phyloP scores from a whole-genome alignment of 1,140 invertebrate genomes.

The Brachionus angularis region DNA sequence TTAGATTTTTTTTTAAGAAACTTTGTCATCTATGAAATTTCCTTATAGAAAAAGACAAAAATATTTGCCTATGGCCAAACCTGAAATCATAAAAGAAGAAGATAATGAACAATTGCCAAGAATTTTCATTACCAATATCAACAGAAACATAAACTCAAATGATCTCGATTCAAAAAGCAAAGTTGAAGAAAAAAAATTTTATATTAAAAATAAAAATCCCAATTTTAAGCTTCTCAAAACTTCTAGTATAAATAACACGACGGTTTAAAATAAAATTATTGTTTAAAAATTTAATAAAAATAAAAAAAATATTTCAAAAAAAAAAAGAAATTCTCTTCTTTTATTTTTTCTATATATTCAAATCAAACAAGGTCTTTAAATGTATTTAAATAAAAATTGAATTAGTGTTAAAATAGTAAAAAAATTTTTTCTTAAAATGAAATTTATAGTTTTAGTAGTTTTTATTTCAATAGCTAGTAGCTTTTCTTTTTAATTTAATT shows the following conservation, averaged over 20 bases:
- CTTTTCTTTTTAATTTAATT: background rate
- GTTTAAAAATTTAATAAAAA: no score
- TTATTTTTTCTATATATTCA: no score
- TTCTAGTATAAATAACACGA: background rate
- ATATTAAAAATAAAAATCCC: background rate
- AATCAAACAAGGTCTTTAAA: no score
- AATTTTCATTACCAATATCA: slow-evolving; percentile 39
- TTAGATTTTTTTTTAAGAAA: slow-evolving; percentile 16
- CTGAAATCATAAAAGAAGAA: background rate
- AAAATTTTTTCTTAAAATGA: no score
- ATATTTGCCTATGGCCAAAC: background rate
- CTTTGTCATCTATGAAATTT: no score
- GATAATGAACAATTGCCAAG: background rate
- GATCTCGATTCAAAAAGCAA: background rate
- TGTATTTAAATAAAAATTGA: no score
- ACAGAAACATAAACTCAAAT: slow-evolving; percentile 25
- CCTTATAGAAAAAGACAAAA: background rate
- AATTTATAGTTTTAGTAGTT: no score
- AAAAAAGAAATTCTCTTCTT: no score
- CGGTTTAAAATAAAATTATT: background rate
- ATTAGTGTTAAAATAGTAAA: no score
- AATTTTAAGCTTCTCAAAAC: no score
- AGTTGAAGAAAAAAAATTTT: background rate
- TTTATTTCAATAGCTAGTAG: background rate
- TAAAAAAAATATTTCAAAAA: no score